Percentiles rank a stretch among this genome's conserved stretches.
Conservation (phyloP, 2,797 vertebrate genomes). For the Oreortyx pictus region DNA sequence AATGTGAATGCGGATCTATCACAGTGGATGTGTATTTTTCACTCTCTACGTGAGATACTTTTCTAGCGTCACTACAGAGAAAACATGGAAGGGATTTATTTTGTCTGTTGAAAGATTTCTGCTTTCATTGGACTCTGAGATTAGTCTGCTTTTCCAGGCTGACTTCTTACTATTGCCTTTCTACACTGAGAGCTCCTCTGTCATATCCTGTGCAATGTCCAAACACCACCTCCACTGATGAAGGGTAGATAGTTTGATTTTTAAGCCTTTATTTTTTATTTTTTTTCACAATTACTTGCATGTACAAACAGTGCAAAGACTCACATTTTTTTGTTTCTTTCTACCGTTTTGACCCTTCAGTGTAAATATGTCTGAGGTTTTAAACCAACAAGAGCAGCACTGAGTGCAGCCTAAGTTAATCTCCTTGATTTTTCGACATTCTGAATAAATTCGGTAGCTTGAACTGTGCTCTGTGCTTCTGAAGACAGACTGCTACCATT, state of each 20-base stretch:
- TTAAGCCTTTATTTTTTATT: background rate
- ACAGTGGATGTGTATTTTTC: background rate
- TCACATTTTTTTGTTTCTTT: background rate
- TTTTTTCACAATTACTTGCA: background rate
- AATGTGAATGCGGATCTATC: fast-evolving
- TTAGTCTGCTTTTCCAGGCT: background rate
- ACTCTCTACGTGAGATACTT: background rate
- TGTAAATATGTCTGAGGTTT: background rate
- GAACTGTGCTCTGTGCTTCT: background rate
- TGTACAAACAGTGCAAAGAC: background rate
- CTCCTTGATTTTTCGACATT: background rate
- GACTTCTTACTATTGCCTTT: background rate
- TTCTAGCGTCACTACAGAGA: background rate
- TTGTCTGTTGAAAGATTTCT: background rate
- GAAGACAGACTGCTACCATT: background rate
- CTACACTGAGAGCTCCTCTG: background rate
- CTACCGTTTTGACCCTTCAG: background rate
- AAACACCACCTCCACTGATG: background rate
- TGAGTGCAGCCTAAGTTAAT: background rate
- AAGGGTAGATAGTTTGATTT: background rate
- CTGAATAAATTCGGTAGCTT: background rate
- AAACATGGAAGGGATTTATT: background rate
- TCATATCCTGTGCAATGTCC: background rate
- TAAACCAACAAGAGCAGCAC: background rate
- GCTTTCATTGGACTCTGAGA: background rate